Percentiles rank a stretch among this genome's conserved stretches.
These are phyloP conservation scores for Chymomyza fuscimana DNA, from an alignment of 2,888 invertebrate species.

Conservation along the genomic window DNA sequence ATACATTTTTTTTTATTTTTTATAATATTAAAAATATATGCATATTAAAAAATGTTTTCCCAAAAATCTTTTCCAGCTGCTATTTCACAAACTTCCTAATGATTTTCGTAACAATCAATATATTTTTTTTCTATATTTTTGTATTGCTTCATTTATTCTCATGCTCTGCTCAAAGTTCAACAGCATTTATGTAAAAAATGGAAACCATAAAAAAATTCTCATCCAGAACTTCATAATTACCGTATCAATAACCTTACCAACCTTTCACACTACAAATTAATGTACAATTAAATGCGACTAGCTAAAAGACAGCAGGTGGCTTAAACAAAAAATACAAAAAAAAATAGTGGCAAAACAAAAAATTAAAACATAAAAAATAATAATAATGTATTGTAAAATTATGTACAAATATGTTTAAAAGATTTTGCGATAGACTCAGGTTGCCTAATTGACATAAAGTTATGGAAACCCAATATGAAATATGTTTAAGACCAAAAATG, in stretches of 20 bases:
- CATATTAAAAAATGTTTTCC: too few relatives aligned
- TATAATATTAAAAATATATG: too few relatives aligned
- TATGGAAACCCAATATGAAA: neutral
- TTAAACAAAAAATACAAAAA: constrained; percentile 26
- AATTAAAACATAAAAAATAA: neutral
- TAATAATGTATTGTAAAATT: neutral
- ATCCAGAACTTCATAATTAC: constrained; percentile 1
- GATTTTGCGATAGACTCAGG: neutral
- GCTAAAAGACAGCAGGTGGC: constrained; percentile 55
- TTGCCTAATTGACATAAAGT: neutral
- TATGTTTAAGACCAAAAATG: neutral
- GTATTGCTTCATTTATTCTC: neutral
- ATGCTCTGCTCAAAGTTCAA: neutral
- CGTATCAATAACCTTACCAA: constrained; percentile 20
- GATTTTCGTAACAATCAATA: too few relatives aligned
- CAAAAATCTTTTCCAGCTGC: too few relatives aligned
- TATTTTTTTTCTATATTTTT: too few relatives aligned
- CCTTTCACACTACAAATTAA: neutral
- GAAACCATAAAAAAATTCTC: neutral
- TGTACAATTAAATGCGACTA: constrained; percentile 17
- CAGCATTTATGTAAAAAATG: neutral
- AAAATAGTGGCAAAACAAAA: constrained; percentile 4
- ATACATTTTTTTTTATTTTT: too few relatives aligned
- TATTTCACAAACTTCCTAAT: too few relatives aligned
- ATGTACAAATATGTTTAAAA: neutral